Percentiles rank a stretch among this genome's conserved stretches.
Evolutionary conservation across 2,113 vertebrate species (phyloP).

Genomic region (Apodemus speciosus): DNA sequence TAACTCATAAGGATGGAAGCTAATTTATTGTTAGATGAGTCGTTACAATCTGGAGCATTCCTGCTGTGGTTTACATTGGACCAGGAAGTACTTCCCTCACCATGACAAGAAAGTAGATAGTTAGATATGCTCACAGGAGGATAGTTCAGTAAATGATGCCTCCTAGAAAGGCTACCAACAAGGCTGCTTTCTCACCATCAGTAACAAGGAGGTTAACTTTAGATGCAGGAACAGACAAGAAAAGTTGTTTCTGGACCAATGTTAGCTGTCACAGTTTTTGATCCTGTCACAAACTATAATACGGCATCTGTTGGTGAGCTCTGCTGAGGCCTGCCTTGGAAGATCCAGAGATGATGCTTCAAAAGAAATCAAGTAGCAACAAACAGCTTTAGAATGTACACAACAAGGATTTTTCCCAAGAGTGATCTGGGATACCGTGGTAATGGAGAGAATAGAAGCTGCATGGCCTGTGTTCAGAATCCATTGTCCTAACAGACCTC

Average conservation of each 20-base stretch:
- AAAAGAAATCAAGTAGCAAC: not conserved
- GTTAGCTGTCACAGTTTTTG: not conserved
- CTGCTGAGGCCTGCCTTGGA: not conserved
- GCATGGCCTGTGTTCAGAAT: not conserved
- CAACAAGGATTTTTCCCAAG: not conserved
- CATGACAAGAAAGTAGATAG: constrained; percentile 22
- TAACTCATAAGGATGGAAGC: not conserved
- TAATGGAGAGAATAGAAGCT: not conserved
- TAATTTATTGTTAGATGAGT: not conserved
- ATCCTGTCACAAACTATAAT: not conserved
- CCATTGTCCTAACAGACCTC: not conserved
- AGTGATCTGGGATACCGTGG: not conserved
- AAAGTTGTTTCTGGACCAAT: not conserved
- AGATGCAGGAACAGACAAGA: not conserved
- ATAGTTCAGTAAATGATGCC: not conserved
- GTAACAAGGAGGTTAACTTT: not conserved
- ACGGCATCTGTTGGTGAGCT: not conserved
- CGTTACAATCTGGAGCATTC: not conserved
- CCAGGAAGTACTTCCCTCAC: not conserved
- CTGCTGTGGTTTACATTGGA: not conserved
- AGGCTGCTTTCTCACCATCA: not conserved
- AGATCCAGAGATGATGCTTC: not conserved
- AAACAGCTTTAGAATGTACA: not conserved
- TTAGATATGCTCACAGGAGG: not conserved
- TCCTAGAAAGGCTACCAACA: not conserved